A percentile compares a stretch with the other conserved stretches of the same genome.
phyloP scores from a whole-genome alignment of 2,797 vertebrate genomes.

The Pachyuromys duprasi region DNA sequence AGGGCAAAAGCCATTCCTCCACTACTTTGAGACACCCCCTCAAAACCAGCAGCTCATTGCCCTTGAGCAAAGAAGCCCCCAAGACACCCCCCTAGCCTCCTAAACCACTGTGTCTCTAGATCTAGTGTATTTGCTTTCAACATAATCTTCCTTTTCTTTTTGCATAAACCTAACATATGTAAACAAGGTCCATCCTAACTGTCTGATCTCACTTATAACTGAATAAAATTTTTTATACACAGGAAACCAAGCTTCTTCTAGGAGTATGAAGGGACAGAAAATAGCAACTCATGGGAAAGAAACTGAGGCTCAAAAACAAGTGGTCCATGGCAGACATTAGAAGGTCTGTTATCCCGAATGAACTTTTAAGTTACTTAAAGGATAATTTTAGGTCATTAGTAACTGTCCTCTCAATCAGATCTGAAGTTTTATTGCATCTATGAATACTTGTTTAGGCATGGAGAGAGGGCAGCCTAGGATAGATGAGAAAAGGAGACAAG shows the following conservation, averaged over 20 bases:
- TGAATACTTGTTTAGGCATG: not conserved
- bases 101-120: not conserved
- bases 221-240: not conserved
- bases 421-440: conserved; percentile 54
- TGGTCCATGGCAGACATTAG: not conserved
- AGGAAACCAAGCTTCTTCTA: not conserved
- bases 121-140: not conserved
- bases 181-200: not conserved
- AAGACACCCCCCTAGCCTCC: not conserved
- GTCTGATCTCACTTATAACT: not conserved
- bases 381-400: conserved; percentile 65
- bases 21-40: rapidly evolving
- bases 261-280: conserved; percentile 6
- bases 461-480: conserved; percentile 21
- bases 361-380: conserved; percentile 57
- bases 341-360: conserved; percentile 12
- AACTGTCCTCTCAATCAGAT: conserved; percentile 51
- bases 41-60: not conserved
- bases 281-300: not conserved
- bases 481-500: not conserved
- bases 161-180: not conserved
- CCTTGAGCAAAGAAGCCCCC: not conserved
- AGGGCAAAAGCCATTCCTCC: not conserved
- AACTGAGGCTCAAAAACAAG: not conserved
- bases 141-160: not conserved